Evolutionary conservation across 2,113 vertebrate species (phyloP).

Genomic region (Phalacrocorax pelagicus): DNA sequence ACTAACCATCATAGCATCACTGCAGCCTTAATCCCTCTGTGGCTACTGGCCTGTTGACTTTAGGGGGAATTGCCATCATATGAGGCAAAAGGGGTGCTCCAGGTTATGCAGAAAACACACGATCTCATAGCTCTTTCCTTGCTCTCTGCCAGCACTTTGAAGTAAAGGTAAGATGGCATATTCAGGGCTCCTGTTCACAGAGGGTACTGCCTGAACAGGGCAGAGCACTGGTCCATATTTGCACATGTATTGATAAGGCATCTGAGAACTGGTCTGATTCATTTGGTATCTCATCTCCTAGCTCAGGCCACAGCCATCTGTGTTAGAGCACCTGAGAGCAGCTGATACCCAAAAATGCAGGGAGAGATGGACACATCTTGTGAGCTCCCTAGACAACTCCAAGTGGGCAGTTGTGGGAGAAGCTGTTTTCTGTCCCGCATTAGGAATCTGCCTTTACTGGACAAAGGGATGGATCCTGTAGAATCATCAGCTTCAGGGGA

Average conservation of each 20-base stretch:
- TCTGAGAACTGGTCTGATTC: not conserved
- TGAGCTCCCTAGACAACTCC: not conserved
- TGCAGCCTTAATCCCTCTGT: not conserved
- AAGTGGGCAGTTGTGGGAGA: rapidly evolving
- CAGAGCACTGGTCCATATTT: not conserved
- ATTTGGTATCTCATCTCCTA: not conserved
- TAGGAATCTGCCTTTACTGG: not conserved
- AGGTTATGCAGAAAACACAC: not conserved
- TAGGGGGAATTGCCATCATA: not conserved
- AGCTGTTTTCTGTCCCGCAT: not conserved
- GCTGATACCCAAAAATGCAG: not conserved
- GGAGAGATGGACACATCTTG: not conserved
- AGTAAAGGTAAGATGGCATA: rapidly evolving
- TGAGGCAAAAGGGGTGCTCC: not conserved
- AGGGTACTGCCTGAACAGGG: not conserved
- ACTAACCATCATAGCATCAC: not conserved
- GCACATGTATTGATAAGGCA: not conserved
- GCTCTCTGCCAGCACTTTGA: not conserved
- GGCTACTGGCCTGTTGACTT: not conserved
- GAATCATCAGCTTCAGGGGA: not conserved
- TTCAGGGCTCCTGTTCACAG: not conserved
- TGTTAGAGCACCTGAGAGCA: not conserved
- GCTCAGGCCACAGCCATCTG: not conserved
- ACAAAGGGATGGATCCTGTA: not conserved
- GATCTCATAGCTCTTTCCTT: not conserved